These are phyloP conservation scores for Acanthochromis polyacanthus DNA, from an alignment of 2,113 vertebrate genomes.

Conservation along the genomic window DNA sequence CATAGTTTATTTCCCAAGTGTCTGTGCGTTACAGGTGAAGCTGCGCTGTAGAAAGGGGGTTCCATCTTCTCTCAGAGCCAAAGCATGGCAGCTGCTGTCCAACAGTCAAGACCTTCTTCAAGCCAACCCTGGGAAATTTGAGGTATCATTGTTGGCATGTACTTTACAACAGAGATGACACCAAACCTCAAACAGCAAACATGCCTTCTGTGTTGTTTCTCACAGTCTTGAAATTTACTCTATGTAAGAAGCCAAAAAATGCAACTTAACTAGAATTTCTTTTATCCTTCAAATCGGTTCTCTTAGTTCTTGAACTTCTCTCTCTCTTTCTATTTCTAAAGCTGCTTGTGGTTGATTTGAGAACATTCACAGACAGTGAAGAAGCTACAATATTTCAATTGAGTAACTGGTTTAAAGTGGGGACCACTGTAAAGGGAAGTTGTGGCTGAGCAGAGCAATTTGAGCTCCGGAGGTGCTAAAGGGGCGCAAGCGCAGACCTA, in stretches of 20 bases:
- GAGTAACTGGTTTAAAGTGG: conserved; percentile 13
- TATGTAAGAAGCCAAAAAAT: neutral
- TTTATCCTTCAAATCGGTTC: neutral
- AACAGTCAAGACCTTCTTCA: conserved; percentile 91
- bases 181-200: neutral
- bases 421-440: neutral
- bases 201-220: neutral
- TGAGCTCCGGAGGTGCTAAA: conserved; percentile 42
- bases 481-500: conserved; percentile 30
- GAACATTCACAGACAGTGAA: neutral
- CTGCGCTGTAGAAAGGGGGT: conserved; percentile 93
- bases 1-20: neutral
- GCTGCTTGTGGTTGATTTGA: neutral
- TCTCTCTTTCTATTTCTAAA: neutral
- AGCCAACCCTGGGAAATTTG: conserved; percentile 89
- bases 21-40: conserved; percentile 86
- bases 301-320: neutral
- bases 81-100: conserved; percentile 93
- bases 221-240: neutral
- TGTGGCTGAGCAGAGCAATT: conserved; percentile 37
- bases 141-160: conserved; percentile 76
- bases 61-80: conserved; percentile 90
- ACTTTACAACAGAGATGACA: neutral
- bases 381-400: neutral
- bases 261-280: neutral